Conservation (phyloP, 2,113 vertebrate species). For the Ceratotherium simum region DNA sequence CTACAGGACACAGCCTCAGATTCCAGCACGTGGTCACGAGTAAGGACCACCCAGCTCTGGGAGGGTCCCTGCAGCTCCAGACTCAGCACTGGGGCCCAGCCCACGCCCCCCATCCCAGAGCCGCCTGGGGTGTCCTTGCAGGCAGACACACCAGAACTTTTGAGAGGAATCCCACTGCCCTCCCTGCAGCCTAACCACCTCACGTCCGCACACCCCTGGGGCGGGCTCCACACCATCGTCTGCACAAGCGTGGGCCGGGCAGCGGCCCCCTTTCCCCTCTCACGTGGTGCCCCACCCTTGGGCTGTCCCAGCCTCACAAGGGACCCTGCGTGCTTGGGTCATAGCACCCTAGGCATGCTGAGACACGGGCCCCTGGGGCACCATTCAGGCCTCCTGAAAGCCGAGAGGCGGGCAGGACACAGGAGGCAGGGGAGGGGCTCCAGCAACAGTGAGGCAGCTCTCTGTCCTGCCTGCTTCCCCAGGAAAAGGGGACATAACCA, state of each 20-base stretch:
- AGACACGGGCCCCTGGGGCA: background rate
- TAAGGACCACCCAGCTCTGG: background rate
- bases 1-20: background rate
- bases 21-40: rapidly evolving
- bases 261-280: background rate
- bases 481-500: background rate
- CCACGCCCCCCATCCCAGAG: background rate
- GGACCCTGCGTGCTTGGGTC: background rate
- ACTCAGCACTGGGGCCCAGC: too few species aligned
- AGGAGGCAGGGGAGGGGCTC: background rate
- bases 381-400: too few species aligned
- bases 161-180: background rate
- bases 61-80: background rate
- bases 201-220: background rate
- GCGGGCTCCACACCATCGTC: background rate
- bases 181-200: background rate
- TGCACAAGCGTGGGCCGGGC: background rate
- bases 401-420: too few species aligned
- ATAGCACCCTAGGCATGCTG: too few species aligned
- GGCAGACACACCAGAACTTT: background rate
- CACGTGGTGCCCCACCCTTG: rapidly evolving
- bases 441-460: background rate
- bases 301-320: rapidly evolving
- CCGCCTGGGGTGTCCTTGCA: background rate
- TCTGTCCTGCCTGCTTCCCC: too few species aligned